phyloP scores from a whole-genome alignment of 2,888 invertebrate species.

The Ichneumoninae sp. region DNA sequence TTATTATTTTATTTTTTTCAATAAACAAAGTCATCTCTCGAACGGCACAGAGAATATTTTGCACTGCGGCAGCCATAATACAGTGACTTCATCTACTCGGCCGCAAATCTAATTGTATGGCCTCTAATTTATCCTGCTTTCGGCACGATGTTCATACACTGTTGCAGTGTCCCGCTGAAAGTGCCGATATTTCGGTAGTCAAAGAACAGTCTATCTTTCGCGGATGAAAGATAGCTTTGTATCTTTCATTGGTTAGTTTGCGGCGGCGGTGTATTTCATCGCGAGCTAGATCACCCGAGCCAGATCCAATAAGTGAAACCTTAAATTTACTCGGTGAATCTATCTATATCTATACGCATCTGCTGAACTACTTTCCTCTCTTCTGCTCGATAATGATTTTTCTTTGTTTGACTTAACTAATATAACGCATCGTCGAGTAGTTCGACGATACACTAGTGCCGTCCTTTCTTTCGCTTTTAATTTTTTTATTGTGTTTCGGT shows the following conservation, averaged over 20 bases:
- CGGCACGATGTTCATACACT: neutral
- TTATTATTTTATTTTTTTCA: neutral
- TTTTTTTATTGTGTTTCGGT: conserved; percentile 2
- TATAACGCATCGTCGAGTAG: conserved; percentile 8
- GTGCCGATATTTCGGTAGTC: neutral
- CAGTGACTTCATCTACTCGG: neutral
- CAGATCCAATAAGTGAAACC: conserved; percentile 79
- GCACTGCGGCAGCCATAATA: neutral
- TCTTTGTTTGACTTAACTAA: neutral
- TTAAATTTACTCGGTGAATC: conserved; percentile 74
- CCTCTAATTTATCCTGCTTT: neutral
- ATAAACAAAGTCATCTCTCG: neutral
- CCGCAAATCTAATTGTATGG: neutral
- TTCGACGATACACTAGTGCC: neutral
- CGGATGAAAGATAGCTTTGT: conserved; percentile 15
- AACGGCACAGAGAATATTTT: neutral
- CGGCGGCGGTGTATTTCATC: conserved; percentile 10
- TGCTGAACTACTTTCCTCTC: conserved; percentile 69
- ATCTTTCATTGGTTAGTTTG: conserved; percentile 31
- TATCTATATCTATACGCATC: conserved; percentile 64
- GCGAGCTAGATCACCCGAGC: conserved; percentile 48
- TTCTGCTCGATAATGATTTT: conserved; percentile 35
- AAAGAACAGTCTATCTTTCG: neutral
- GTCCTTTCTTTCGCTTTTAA: conserved; percentile 2
- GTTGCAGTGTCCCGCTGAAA: neutral